A percentile compares a stretch with the other conserved stretches of the same genome.
These are phyloP conservation scores for Cataglyphis albicans DNA, from an alignment of 2,888 invertebrate genomes.

Conservation along the genomic window DNA sequence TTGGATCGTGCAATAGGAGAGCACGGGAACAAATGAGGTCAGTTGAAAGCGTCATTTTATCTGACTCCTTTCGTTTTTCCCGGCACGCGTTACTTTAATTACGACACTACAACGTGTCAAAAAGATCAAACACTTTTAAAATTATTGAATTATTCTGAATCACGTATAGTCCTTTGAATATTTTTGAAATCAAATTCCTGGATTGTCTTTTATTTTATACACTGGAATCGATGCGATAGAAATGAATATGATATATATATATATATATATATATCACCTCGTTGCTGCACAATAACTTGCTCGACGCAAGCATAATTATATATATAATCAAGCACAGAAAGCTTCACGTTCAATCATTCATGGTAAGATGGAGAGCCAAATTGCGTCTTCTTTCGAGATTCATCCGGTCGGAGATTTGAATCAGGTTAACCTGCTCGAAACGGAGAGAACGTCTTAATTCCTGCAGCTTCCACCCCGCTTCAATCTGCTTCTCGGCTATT, in stretches of 20 bases:
- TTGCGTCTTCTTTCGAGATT: slow-evolving; percentile 78
- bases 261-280: neutral
- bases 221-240: neutral
- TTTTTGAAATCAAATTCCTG: neutral
- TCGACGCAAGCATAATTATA: neutral
- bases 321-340: neutral
- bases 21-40: too few relatives aligned
- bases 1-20: neutral
- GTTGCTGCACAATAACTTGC: neutral
- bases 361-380: slow-evolving; percentile 73
- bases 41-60: slow-evolving; percentile 10
- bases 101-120: neutral
- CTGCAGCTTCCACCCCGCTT: slow-evolving; percentile 75
- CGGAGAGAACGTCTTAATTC: slow-evolving; percentile 77
- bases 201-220: slow-evolving; percentile 6
- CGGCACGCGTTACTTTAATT: neutral
- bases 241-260: neutral
- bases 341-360: slow-evolving; percentile 65
- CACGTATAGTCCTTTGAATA: neutral
- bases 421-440: slow-evolving; percentile 78
- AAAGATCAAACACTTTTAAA: neutral
- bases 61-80: neutral
- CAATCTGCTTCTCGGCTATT: slow-evolving; percentile 80
- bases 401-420: slow-evolving; percentile 78
- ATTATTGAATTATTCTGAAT: neutral